Evolutionary conservation across 2,888 invertebrate genomes (phyloP).

Genomic region (Pseudolycoriella hygida): DNA sequence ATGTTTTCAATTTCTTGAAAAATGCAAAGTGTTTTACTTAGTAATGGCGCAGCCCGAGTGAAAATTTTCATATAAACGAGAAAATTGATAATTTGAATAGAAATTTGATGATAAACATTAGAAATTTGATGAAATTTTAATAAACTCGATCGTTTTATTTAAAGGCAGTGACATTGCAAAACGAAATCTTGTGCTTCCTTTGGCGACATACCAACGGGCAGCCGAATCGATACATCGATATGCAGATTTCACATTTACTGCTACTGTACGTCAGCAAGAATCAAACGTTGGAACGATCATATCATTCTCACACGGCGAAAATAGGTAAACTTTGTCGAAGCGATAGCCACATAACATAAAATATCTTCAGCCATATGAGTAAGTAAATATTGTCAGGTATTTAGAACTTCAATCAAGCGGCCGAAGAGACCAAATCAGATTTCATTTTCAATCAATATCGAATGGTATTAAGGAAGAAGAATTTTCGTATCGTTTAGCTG

Average conservation of each 20-base stretch:
- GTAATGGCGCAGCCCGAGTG: no score
- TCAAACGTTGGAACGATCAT: slow-evolving; percentile 69
- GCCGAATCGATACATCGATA: slow-evolving; percentile 49
- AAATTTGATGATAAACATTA: no score
- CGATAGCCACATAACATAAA: slow-evolving; percentile 6
- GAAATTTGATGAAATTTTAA: no score
- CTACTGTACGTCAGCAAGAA: slow-evolving; percentile 58
- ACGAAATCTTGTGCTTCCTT: slow-evolving; percentile 12
- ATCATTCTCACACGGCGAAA: slow-evolving; percentile 64
- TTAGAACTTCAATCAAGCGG: slow-evolving; percentile 85
- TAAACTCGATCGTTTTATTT: slow-evolving; percentile 4
- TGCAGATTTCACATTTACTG: slow-evolving; percentile 65
- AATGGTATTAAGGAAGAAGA: slow-evolving; percentile 57
- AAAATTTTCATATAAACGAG: no score
- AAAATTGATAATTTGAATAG: no score
- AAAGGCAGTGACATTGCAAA: slow-evolving; percentile 9
- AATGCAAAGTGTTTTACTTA: no score
- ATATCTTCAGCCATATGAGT: slow-evolving; percentile 11
- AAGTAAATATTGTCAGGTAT: slow-evolving; percentile 40
- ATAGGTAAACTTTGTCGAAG: slow-evolving; percentile 34
- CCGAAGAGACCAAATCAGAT: slow-evolving; percentile 66
- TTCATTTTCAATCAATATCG: slow-evolving; percentile 45
- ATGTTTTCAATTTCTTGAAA: no score
- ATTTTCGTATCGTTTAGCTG: slow-evolving; percentile 74
- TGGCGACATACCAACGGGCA: slow-evolving; percentile 33